Conservation (phyloP, 2,113 vertebrate species). For the Otis tarda region DNA sequence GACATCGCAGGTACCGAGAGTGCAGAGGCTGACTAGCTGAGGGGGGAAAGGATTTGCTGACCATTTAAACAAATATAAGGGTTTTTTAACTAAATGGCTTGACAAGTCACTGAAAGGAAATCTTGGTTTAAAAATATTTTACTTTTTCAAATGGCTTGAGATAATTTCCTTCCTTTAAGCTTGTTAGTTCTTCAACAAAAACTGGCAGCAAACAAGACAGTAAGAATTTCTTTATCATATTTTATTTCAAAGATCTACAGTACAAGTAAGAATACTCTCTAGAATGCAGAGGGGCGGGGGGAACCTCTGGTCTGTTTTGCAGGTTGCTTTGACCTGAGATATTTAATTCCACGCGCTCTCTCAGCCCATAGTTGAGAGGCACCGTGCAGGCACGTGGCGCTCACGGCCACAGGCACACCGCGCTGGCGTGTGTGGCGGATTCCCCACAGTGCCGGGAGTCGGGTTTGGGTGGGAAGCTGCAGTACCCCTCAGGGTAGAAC, state of each 20-base stretch:
- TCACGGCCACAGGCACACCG: fast-evolving
- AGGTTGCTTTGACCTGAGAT: neutral
- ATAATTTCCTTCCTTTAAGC: neutral
- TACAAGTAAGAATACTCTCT: neutral
- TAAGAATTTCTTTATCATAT: neutral
- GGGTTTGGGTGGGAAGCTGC: neutral
- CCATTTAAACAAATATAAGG: fast-evolving
- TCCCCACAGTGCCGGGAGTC: fast-evolving
- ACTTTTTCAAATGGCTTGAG: neutral
- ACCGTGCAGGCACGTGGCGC: fast-evolving
- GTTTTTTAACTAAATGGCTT: neutral
- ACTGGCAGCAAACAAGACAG: neutral
- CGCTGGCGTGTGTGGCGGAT: neutral
- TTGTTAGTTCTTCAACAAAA: neutral
- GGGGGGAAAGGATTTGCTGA: neutral
- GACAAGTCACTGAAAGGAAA: neutral
- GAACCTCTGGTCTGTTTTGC: neutral
- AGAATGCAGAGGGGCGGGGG: neutral
- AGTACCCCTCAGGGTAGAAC: neutral
- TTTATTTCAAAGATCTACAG: neutral
- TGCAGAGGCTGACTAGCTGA: neutral
- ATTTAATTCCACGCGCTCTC: neutral
- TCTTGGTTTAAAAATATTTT: neutral
- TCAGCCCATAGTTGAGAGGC: neutral
- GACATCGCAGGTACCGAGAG: neutral